These are phyloP conservation scores for Psittacula cyanocephala DNA, from an alignment of 2,113 vertebrate species.

Conservation along the genomic window DNA sequence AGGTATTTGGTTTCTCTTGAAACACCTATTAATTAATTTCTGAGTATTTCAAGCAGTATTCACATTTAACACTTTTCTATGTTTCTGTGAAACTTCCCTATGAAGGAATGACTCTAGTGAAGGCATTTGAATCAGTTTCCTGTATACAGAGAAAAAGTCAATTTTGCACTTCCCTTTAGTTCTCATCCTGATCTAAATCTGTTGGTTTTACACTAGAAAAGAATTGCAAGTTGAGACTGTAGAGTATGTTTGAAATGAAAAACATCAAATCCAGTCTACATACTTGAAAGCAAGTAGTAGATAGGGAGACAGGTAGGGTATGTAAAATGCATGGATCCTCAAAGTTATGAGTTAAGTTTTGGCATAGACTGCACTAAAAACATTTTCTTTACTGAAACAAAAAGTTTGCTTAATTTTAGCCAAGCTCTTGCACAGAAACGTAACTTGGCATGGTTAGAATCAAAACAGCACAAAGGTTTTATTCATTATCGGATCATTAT, in stretches of 20 bases:
- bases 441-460: neutral
- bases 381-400: neutral
- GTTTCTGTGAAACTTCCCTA: neutral
- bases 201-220: neutral
- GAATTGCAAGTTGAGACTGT: neutral
- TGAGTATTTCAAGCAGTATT: neutral
- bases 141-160: neutral
- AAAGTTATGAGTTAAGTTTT: neutral
- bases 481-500: neutral
- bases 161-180: neutral
- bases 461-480: neutral
- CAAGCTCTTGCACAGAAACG: rapidly evolving
- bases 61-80: neutral
- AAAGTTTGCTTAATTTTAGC: neutral
- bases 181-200: neutral
- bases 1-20: neutral
- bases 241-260: neutral
- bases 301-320: neutral
- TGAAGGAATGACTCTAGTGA: neutral
- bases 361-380: neutral
- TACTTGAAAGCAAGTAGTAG: neutral
- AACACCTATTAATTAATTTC: neutral
- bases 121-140: neutral
- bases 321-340: neutral
- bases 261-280: neutral